A percentile compares a stretch with the other conserved stretches of the same genome.
Evolutionary conservation across 2,113 vertebrate genomes (phyloP).

Genomic region (Syrrhaptes paradoxus): DNA sequence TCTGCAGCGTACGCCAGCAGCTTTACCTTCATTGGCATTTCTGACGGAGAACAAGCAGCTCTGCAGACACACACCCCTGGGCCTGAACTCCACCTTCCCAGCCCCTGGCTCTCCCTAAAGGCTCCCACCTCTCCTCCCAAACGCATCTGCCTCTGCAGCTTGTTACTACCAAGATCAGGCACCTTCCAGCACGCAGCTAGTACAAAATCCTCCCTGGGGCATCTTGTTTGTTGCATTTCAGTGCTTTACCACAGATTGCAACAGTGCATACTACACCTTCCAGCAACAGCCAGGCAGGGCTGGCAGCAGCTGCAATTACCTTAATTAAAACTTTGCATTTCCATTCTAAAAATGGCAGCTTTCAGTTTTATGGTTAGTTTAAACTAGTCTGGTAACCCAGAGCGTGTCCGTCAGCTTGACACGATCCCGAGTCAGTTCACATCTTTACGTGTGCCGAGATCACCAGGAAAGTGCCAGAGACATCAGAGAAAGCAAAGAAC

Average conservation of each 20-base stretch:
- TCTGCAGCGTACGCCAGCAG: fast-evolving
- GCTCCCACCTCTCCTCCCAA: background rate
- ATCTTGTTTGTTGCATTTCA: background rate
- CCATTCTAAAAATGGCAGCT: background rate
- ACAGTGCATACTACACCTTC: background rate
- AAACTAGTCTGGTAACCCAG: background rate
- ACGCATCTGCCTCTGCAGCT: background rate
- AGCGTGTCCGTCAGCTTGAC: background rate
- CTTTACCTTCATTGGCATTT: background rate
- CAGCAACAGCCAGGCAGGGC: background rate
- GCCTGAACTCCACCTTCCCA: background rate
- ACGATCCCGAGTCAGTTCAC: background rate
- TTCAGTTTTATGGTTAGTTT: background rate
- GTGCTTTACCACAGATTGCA: background rate
- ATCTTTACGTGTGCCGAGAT: background rate
- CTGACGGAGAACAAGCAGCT: background rate
- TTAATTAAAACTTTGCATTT: background rate
- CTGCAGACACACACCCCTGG: background rate
- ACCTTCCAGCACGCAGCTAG: background rate
- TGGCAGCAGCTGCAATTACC: background rate
- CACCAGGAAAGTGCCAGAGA: background rate
- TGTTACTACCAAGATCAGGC: background rate
- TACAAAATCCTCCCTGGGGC: background rate
- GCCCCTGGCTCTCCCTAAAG: background rate
- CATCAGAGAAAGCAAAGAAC: background rate